Percentiles rank a stretch among this genome's conserved stretches.
Evolutionary conservation across 2,888 invertebrate genomes (phyloP).

Genomic region (Papilio protenor): DNA sequence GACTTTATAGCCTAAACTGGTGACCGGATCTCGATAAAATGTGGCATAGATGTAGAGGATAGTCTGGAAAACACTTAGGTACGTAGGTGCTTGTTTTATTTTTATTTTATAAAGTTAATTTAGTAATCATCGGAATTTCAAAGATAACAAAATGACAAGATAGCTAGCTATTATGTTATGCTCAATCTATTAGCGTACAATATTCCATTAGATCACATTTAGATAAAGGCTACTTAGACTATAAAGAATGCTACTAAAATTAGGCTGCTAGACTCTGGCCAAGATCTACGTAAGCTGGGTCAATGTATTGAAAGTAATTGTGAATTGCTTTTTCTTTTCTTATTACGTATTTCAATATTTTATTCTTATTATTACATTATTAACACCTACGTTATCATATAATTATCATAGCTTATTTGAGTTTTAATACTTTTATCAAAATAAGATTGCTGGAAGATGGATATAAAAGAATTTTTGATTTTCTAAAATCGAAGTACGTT

Average conservation of each 20-base stretch:
- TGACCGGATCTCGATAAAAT: too few species aligned
- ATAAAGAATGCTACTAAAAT: too few species aligned
- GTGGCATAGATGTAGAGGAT: too few species aligned
- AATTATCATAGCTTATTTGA: constrained; percentile 4
- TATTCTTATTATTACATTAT: constrained; percentile 4
- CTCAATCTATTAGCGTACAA: too few species aligned
- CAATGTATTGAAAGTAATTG: not conserved
- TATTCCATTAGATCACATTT: too few species aligned
- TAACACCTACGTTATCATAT: not conserved
- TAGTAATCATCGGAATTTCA: not conserved
- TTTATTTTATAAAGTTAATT: not conserved
- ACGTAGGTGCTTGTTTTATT: not conserved
- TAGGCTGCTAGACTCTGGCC: too few species aligned
- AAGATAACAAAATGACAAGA: not conserved
- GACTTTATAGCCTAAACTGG: too few species aligned
- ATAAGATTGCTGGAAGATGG: not conserved
- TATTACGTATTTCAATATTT: not conserved
- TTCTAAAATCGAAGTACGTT: constrained; percentile 8
- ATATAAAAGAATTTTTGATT: constrained; percentile 18
- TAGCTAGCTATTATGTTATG: too few species aligned
- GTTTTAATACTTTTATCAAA: constrained; percentile 12
- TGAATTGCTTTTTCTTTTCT: not conserved
- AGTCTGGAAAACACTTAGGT: too few species aligned
- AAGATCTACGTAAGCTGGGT: not conserved
- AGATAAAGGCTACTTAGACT: too few species aligned